Percentiles rank a stretch among this genome's conserved stretches.
phyloP scores from a whole-genome alignment of 2,113 vertebrate species.

The Crotalus horridus region DNA sequence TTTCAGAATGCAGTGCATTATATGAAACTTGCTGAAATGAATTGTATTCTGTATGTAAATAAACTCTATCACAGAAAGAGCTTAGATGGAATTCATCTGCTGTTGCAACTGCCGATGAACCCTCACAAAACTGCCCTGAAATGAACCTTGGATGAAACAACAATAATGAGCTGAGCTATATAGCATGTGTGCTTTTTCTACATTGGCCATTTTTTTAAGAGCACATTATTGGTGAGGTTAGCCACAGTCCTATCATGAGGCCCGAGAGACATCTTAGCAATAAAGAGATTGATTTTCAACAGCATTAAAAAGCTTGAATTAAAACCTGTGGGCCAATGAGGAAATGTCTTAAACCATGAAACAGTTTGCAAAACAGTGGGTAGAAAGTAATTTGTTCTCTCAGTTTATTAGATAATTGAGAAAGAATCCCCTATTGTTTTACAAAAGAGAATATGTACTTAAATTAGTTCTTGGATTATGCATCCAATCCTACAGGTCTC shows the following conservation, averaged over 20 bases:
- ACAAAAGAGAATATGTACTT: constrained; percentile 36
- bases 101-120: neutral
- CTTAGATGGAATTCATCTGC: neutral
- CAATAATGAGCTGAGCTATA: constrained; percentile 34
- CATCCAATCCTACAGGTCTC: constrained; percentile 10
- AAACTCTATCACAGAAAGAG: neutral
- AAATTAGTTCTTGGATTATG: constrained; percentile 43
- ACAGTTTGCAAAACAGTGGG: constrained; percentile 47
- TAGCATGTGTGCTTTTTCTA: constrained; percentile 44
- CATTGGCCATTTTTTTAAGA: constrained; percentile 44
- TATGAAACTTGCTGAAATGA: neutral
- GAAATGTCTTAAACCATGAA: constrained; percentile 49
- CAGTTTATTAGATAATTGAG: constrained; percentile 52
- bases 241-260: constrained; percentile 43
- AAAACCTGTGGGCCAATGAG: constrained; percentile 48
- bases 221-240: constrained; percentile 19
- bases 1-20: neutral
- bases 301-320: constrained; percentile 59
- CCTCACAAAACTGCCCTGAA: constrained; percentile 48
- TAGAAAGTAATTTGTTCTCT: constrained; percentile 55
- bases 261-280: constrained; percentile 43
- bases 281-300: constrained; percentile 41
- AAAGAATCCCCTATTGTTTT: constrained; percentile 47
- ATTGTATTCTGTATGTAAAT: neutral
- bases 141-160: constrained; percentile 43